Base-by-base conservation (phyloP, 2,113 vertebrate genomes). In the Clarias macrocephalus region DNA sequence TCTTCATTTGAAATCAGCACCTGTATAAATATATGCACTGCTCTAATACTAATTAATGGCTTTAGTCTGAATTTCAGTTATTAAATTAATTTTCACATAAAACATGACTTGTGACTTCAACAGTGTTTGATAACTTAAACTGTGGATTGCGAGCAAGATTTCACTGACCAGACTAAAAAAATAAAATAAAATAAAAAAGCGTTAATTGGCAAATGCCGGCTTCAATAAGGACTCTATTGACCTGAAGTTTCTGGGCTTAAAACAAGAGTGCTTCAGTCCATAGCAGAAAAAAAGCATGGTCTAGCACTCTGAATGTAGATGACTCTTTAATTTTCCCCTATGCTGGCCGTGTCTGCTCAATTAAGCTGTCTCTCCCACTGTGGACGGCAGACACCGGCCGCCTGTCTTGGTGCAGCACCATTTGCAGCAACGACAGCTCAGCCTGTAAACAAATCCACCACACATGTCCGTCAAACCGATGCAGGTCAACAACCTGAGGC, bases 331-430 rank as follows among this genome's bases (percentile, higher is more conserved):
- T 87, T 88, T 79, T 63, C 63, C 57, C 56, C 82, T 33, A 65
- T 77, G 75, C 72, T 85, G 87, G 82, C 82, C 76, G 59, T 77
- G 85, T 77, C 70, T 65, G 68, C 84, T 86, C 82, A 82, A 91
- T 90, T 91, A 89, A 89, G 88, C 77, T 84, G 84, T 91, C 86
- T 85, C 81, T 80, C n/a, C 84, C 75, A 57, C 81, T 28, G 70
- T 68, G 75, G 82, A 76, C 21, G 48, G 70, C 87, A 82, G 83
- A 88, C 80, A 75, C 59, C 59, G n/a, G 84, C 82, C 57, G 75
- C 30, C 89, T 87, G 85, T 85, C 60, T 89, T 84, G 21, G 82
- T 70, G 70, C 84, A 82, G 56, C 30, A 63, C 82, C 70, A 77
- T 91, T 80, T 88, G 88, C 83, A 10, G 37, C 65, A 77, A 83